A percentile compares a stretch with the other conserved stretches of the same genome.
Conservation (phyloP, 2,888 invertebrate species). For the Nomada goodeniana region DNA sequence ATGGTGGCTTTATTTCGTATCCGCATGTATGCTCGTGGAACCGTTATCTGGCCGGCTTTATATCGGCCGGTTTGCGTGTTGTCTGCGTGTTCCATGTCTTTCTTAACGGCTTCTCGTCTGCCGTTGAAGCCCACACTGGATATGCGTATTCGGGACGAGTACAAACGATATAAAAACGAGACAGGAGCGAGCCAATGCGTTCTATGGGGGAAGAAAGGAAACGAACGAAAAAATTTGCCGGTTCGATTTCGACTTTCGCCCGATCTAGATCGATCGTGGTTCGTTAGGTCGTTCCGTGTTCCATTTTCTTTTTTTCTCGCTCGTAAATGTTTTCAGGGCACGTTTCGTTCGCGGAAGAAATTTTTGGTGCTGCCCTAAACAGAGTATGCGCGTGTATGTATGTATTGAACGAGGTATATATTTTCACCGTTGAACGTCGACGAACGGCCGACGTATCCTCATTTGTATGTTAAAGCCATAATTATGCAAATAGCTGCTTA, state of each 20-base stretch:
- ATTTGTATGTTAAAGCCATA: conserved; percentile 5
- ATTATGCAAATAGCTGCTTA: conserved; percentile 29
- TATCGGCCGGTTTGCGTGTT: conserved; percentile 64
- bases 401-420: background rate
- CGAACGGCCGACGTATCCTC: conserved; percentile 10
- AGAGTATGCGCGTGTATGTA: background rate
- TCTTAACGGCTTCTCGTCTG: conserved; percentile 56
- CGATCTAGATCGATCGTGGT: conserved; percentile 23
- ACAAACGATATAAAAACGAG: conserved; percentile 35
- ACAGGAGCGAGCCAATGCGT: conserved; percentile 36
- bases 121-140: conserved; percentile 23
- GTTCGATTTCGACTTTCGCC: conserved; percentile 45
- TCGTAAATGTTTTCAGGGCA: background rate
- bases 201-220: conserved; percentile 19
- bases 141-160: conserved; percentile 49
- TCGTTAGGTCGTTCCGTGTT: conserved; percentile 16
- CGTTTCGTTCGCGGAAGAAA: background rate
- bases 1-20: conserved; percentile 50
- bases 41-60: conserved; percentile 82
- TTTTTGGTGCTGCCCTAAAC: background rate
- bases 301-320: background rate
- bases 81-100: conserved; percentile 61
- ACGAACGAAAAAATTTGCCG: conserved; percentile 23
- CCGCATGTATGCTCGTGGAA: conserved; percentile 62
- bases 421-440: conserved; percentile 1